phyloP scores from a whole-genome alignment of 2,888 invertebrate genomes.

The Fragum fragum region DNA sequence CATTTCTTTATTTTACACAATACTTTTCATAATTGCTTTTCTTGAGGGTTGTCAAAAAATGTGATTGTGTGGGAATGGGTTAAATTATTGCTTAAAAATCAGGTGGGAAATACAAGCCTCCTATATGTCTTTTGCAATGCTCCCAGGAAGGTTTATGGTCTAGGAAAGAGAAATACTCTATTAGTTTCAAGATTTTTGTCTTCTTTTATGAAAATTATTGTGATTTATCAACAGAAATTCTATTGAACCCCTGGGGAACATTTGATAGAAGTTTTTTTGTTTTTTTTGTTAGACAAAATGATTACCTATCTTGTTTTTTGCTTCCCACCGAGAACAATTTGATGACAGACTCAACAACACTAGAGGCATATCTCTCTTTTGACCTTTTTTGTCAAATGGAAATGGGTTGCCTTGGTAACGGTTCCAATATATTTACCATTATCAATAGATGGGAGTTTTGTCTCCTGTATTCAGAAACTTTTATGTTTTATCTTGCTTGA shows the following conservation, averaged over 20 bases:
- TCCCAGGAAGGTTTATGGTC: no score
- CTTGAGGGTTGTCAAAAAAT: no score
- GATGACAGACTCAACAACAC: not conserved
- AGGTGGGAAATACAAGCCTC: no score
- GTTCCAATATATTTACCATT: constrained; percentile 13
- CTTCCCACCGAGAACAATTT: not conserved
- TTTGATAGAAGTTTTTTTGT: not conserved
- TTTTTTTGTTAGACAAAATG: not conserved
- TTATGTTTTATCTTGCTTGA: no score
- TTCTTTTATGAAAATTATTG: not conserved
- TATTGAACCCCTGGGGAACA: not conserved
- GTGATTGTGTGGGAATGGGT: no score
- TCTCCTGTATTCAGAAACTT: not conserved
- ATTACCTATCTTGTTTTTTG: not conserved
- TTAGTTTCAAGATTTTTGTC: no score
- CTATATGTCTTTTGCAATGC: no score
- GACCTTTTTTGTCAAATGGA: constrained; percentile 10
- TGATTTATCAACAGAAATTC: not conserved
- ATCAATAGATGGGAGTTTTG: constrained; percentile 5
- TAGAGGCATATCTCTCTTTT: not conserved
- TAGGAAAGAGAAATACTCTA: no score
- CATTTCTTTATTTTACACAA: no score
- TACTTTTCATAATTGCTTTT: no score
- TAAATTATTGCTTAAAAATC: no score
- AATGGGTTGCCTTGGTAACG: constrained; percentile 12